Percentiles rank a stretch among this genome's conserved stretches.
These are phyloP conservation scores for Muschampia plurimacula DNA, from an alignment of 2,888 invertebrate genomes.

Conservation along the genomic window DNA sequence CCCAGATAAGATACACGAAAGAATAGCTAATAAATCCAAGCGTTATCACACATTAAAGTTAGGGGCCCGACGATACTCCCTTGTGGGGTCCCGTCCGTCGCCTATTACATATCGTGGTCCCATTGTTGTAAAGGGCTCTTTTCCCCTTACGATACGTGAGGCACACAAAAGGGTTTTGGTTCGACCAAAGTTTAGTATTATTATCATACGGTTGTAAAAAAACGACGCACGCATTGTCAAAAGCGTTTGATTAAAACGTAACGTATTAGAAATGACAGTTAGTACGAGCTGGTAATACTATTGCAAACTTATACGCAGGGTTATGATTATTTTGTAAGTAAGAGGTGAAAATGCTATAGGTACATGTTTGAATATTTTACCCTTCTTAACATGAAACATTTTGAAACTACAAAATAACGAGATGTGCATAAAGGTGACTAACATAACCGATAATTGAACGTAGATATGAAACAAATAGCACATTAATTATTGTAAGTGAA, in stretches of 20 bases:
- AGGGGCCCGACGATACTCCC: constrained; percentile 57
- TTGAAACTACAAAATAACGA: no score
- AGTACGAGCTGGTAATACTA: constrained; percentile 58
- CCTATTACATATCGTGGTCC: constrained; percentile 51
- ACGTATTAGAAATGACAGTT: constrained; percentile 55
- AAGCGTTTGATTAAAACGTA: constrained; percentile 65
- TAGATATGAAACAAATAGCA: no score
- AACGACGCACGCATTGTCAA: constrained; percentile 54
- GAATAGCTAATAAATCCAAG: constrained; percentile 53
- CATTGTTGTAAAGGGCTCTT: constrained; percentile 64
- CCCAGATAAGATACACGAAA: constrained; percentile 47
- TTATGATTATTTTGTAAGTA: background rate
- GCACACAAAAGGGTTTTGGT: constrained; percentile 69
- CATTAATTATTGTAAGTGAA: no score
- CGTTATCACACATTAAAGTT: constrained; percentile 55
- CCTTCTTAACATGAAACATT: no score
- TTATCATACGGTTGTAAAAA: constrained; percentile 59
- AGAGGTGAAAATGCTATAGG: background rate
- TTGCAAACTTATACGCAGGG: background rate
- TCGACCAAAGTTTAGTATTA: constrained; percentile 52
- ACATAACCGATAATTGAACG: no score
- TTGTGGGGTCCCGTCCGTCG: constrained; percentile 53
- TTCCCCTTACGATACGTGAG: constrained; percentile 69
- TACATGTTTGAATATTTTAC: background rate
- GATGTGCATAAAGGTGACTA: no score